phyloP scores from a whole-genome alignment of 1,140 invertebrate genomes.

The Tetragonula clypearis region DNA sequence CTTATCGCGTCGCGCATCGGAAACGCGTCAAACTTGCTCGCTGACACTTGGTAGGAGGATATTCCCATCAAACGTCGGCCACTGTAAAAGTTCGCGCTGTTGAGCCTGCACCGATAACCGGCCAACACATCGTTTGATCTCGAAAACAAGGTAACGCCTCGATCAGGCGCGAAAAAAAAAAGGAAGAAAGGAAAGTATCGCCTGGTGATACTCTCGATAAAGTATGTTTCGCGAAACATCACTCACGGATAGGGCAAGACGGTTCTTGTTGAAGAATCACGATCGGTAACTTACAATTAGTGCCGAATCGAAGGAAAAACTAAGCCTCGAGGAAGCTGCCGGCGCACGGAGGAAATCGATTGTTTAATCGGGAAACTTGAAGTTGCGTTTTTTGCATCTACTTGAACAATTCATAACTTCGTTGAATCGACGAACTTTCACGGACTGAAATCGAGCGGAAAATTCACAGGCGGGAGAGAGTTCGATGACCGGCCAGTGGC shows the following conservation, averaged over 20 bases:
- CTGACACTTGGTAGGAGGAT: constrained; percentile 35
- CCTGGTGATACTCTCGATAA: constrained; percentile 7
- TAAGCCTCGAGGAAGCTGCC: background rate
- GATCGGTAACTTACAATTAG: background rate
- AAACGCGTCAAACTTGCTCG: constrained; percentile 23
- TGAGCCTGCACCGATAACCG: background rate
- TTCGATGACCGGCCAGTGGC: background rate
- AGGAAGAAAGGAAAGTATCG: background rate
- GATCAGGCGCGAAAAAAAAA: background rate
- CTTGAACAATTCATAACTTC: background rate
- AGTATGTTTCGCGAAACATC: background rate
- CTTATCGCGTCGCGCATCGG: constrained; percentile 15
- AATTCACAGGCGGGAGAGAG: background rate
- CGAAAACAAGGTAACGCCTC: background rate
- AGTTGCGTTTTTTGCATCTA: background rate
- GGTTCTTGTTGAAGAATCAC: background rate
- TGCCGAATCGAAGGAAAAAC: background rate
- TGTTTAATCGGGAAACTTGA: background rate
- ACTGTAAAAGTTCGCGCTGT: constrained; percentile 22
- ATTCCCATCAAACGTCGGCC: constrained; percentile 24
- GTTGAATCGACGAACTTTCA: background rate
- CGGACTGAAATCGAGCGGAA: background rate
- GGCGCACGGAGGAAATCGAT: background rate
- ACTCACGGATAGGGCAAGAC: background rate
- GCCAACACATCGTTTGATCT: constrained; percentile 36